Conservation (phyloP, 2,113 vertebrate genomes). For the Thryonomys swinderianus region DNA sequence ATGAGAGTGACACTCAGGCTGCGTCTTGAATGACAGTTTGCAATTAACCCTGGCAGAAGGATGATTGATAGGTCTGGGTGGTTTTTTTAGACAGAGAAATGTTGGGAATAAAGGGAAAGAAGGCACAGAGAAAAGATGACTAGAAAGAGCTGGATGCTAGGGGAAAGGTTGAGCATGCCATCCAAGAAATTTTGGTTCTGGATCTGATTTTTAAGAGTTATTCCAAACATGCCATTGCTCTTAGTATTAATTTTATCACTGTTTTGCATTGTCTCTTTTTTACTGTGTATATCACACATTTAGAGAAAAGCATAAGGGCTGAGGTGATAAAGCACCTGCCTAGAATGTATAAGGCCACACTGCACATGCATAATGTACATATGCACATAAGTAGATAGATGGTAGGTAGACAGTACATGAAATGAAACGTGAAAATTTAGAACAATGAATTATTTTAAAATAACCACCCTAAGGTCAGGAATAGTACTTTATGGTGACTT, state of each 20-base stretch:
- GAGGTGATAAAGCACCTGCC: not conserved
- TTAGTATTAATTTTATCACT: slow-evolving; percentile 40
- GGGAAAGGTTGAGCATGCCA: not conserved
- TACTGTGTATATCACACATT: not conserved
- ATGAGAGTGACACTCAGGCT: not conserved
- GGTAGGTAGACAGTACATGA: not conserved
- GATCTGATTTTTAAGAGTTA: slow-evolving; percentile 18
- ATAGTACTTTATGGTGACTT: not conserved
- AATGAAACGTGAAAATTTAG: not conserved
- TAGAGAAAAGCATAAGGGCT: not conserved
- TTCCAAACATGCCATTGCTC: not conserved
- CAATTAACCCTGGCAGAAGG: not conserved
- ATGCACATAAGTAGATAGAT: too few species aligned
- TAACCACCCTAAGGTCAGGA: not conserved
- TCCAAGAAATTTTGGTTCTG: not conserved
- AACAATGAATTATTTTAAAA: slow-evolving; percentile 38
- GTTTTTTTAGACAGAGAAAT: slow-evolving; percentile 13
- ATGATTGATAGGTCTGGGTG: not conserved
- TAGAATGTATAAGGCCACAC: not conserved
- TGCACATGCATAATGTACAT: too few species aligned
- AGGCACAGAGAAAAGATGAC: not conserved
- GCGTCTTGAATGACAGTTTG: slow-evolving; percentile 40
- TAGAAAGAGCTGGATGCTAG: not conserved
- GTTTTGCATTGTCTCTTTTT: not conserved
- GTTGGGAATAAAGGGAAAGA: not conserved